Base-by-base conservation (phyloP, 2,888 invertebrate genomes). In the Malthinus seriepunctatus region DNA sequence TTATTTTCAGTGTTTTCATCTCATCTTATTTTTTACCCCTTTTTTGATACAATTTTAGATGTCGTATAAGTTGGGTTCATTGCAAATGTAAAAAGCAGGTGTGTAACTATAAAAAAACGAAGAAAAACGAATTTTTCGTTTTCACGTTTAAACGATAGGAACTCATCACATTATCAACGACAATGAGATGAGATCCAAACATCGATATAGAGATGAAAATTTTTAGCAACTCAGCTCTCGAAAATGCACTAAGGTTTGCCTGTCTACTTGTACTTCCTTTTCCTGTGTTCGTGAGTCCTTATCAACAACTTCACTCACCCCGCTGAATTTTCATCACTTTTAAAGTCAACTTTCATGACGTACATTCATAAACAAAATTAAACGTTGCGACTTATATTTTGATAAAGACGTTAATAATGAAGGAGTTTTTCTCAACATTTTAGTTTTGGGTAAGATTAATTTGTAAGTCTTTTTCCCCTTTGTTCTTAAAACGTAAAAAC, bases 171-270 rank as follows among this genome's bases (percentile, higher is more conserved):
- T 56, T 49, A 56, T 56, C 56, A 56, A 45, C 50, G 45, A 56
- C 56, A 56, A 56, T 56, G 56, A 56, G 56, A 56, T 37, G 56
- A 56, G 50, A 56, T 56, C 39, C 56, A 50, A 50, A 35, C 56
- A 56, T 50, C 50, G 56, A 56, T 56, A 56, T 23, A 23, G 23
- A 23, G 50, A 35, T 49, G 49, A 56, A 56, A 42, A 49, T 50
- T 49, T 56, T 56, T 56, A 56, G 50, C 44, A 38, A 56, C 35
- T 56, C 56, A 37, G 56, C 56, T 56, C 50, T 54, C 12, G 14
- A 52, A 44, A 45, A 23, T 23, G 50, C 44, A 45, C 34, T 34
- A 42, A 45, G 56, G 56, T 49, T 50, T 45, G 50, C 37, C 50
- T 44, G 56, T 35, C 45, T 46, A 45, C 23, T 23, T 23, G 23